Evolutionary conservation across 1,140 invertebrate genomes (phyloP), one percentile per base, ranked within the genome.

Genomic region (Drosophila mauritiana): DNA sequence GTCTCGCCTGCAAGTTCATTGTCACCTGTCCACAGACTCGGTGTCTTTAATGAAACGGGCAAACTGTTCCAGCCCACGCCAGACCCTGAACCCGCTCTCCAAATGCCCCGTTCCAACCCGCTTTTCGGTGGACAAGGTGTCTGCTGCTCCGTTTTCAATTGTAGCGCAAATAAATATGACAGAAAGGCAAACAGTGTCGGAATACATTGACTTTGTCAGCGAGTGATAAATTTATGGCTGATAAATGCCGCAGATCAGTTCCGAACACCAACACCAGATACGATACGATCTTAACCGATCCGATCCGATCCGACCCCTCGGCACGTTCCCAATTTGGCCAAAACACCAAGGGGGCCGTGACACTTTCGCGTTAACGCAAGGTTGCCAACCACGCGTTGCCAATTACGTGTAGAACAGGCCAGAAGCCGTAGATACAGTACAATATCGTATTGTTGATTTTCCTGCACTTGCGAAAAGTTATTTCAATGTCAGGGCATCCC

Each of bases 91-190:
- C 68, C 39, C 48, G 42, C 53, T 12, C 52, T 48, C 37, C n/a
- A 37, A 40, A 57, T 13, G 8, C 25, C 55, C 31, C 36, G 15
- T 11, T 43, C 27, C 46, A 15, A 15, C n/a, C 61, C 25, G 13
- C 36, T 27, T 13, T 34, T 42, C 15, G 8, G n/a, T n/a, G n/a
- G 56, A 20, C 48, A 53, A 73, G 70, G 49, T 63, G 70, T 73
- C 51, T 78, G 6, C 34, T 10, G 63, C 61, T 54, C 45, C 59
- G 53, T 15, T 77, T 80, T 80, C 68, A 80, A 86, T 84, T 85
- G 81, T 59, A 85, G 73, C 42, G 77, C 81, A 84, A 85, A 85
- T 80, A 85, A 72, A 79, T 73, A 77, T 59, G 55, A 73, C 67
- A 73, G 55, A 52, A 74, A 72, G 57, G 61, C 62, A 81, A 81